Conservation (phyloP, 2,113 vertebrate genomes). For the Merops nubicus region DNA sequence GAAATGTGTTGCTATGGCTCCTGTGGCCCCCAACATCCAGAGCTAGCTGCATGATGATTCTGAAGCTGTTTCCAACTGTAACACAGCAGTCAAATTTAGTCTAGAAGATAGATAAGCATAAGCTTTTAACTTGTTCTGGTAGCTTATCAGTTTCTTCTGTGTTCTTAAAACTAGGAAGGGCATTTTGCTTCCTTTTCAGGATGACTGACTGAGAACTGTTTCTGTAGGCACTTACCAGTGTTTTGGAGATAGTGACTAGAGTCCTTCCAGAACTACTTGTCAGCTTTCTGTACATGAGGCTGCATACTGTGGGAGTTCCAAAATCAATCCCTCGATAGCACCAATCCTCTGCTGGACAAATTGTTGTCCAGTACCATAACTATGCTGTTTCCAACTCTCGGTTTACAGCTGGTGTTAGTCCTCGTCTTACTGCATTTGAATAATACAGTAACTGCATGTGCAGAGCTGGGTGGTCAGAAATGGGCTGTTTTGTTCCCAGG, state of each 20-base stretch:
- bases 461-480: neutral
- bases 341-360: neutral
- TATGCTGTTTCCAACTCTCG: neutral
- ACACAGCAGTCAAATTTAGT: neutral
- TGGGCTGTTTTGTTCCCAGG: neutral
- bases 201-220: neutral
- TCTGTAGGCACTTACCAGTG: neutral
- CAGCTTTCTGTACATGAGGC: neutral
- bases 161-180: neutral
- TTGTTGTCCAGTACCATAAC: neutral
- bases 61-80: neutral
- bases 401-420: neutral
- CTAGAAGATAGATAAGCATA: neutral
- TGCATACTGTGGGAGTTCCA: neutral
- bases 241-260: neutral
- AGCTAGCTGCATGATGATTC: neutral
- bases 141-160: accelerated
- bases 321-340: neutral
- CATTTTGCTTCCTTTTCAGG: neutral
- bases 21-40: neutral
- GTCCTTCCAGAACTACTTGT: neutral
- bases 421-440: neutral
- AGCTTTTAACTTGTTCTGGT: neutral
- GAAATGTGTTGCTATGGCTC: neutral
- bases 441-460: neutral